Evolutionary conservation across 2,888 invertebrate species (phyloP), one percentile per base, ranked within the genome.

Genomic region (Acholoe squamosa): DNA sequence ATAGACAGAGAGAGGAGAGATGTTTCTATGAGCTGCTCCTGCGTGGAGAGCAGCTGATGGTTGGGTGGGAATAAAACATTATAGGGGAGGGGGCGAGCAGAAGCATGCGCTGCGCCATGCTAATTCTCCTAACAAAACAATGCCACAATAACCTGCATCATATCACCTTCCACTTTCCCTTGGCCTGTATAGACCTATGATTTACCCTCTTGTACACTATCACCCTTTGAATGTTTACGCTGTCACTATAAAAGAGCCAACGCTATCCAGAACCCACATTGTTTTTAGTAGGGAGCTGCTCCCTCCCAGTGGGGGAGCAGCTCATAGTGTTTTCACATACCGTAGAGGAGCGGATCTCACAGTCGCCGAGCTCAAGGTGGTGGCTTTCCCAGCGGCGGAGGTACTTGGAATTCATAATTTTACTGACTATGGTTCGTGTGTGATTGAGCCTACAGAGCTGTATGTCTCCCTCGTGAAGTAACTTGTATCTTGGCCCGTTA

Each of bases 341-440:
- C 96, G 97, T 97, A 96, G 97, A 97, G 0, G 98, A 98, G 77
- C 97, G 96, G 84, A 98, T 97, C 93, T 97, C 97, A 90, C 97
- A 97, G 93, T 97, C 97, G 93, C 97, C 97, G 92, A 98, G 96
- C 93, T 97, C 97, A 16, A 98, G 96, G 93, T 97, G 97, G 95
- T 98, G 98, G 67, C 97, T 97, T 95, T 98, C 98, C 98, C 98
- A 98, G 92, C 97, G 96, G 89, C 98, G 96, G 67, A 98, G 96
- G 95, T 97, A 97, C 95, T 97, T 97, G 92, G 97, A 97, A 90
- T 97, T 97, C 93, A 98, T 96, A 93, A 98, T 97, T 96, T 98
- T 98, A 96, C 97, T 97, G 92, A 98, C 97, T 91, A 98, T 97
- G 56, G 97, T 98, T 93, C 97, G 96, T 3, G 97, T 97, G 95